Base-by-base conservation (phyloP, 2,888 invertebrate species). In the Theretra japonica region DNA sequence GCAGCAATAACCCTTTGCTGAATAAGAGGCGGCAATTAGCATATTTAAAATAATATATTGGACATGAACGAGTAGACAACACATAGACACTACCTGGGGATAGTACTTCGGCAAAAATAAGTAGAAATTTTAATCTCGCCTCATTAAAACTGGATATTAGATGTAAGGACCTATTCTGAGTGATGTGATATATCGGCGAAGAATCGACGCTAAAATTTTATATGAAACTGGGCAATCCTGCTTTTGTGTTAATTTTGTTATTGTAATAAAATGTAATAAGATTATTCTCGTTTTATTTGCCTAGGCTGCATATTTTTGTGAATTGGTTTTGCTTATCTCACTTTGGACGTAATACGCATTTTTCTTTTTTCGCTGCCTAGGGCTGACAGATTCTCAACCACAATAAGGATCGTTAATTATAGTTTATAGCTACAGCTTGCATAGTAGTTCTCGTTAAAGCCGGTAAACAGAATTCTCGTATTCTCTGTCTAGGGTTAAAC, bases 181-280 rank as follows among this genome's bases (percentile, higher is more conserved):
- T 48, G 48, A 65, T 65, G 48, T 48, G 65, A 65, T 65, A 65
- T 48, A 17, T n/a, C n/a, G 23, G 41, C 41, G 23, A 48, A 23
- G 23, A 65, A 48, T 41, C 41, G 23, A 41, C 48, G 65, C 48
- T 23, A 65, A 65, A 48, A 48, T 48, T 65, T 48, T 65, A 65
- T 65, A 65, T 48, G 65, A 65, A 62, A 23, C 65, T 23, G 48
- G 48, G 65, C 65, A 41, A 23, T 23, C 65, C 41, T 48, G 48
- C 65, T 65, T 65, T 65, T 65, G 65, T 65, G 65, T 65, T 65
- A 65, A 15, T 65, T 62, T 65, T 65, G 65, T 65, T 65, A 65
- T 21, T 41, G 17, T 48, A 65, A 65, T 65, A 65, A 65, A 65
- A 65, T 65, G 25, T 23, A 65, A 23, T 65, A 65, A 65, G 65